phyloP scores from a whole-genome alignment of 2,888 invertebrate species.

The Harmothoe impar region DNA sequence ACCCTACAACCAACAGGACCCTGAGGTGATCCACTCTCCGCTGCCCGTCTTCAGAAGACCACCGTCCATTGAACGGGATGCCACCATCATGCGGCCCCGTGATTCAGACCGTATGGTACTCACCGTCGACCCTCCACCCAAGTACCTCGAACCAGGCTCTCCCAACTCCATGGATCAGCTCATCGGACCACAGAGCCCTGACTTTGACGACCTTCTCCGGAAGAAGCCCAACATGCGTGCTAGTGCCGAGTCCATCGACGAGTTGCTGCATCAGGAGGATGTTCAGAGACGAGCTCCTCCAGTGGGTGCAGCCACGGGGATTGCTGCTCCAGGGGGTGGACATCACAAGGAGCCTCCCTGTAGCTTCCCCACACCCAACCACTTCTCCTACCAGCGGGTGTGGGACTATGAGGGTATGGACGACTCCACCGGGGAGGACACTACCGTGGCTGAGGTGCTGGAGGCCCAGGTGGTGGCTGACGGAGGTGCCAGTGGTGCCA shows the following conservation, averaged over 20 bases:
- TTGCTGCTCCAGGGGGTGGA: not conserved
- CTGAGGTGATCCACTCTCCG: constrained; percentile 66
- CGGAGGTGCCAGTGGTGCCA: not conserved
- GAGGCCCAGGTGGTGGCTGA: not conserved
- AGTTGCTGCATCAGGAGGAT: constrained; percentile 60
- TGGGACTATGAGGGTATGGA: constrained; percentile 58
- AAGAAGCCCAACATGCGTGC: constrained; percentile 63
- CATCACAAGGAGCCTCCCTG: not conserved
- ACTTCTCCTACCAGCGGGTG: constrained; percentile 54
- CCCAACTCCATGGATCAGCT: constrained; percentile 65
- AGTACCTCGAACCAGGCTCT: constrained; percentile 64
- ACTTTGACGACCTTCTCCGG: constrained; percentile 15
- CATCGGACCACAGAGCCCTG: constrained; percentile 65
- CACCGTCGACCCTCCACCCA: constrained; percentile 64
- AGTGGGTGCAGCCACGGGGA: not conserved
- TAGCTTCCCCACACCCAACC: not conserved
- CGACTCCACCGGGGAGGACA: not conserved
- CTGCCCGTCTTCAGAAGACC: constrained; percentile 68
- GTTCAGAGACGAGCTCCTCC: not conserved
- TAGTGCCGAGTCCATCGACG: constrained; percentile 65
- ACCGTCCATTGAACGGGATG: constrained; percentile 65
- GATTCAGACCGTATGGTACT: constrained; percentile 66
- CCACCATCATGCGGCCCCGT: constrained; percentile 65
- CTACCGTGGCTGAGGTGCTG: not conserved
- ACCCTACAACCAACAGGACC: constrained; percentile 62